Percentiles rank a stretch among this genome's conserved stretches.
phyloP scores from a whole-genome alignment of 2,888 invertebrate species.

The Imbricaverruca yamaguchii region DNA sequence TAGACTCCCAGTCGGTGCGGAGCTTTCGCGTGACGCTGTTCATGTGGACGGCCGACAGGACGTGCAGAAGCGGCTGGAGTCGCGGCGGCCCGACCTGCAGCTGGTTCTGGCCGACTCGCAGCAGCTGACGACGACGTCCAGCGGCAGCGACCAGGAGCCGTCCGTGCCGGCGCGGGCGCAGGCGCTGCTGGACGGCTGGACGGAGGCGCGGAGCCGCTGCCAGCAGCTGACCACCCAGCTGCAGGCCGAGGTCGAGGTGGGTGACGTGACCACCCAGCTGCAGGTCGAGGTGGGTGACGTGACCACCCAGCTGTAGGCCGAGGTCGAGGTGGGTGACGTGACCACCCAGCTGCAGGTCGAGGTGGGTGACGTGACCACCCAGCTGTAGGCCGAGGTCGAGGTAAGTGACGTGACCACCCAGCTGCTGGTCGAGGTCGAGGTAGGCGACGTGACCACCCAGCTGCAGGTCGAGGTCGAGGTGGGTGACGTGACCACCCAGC shows the following conservation, averaged over 20 bases:
- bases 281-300: slow-evolving; percentile 34
- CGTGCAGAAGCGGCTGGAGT: slow-evolving; percentile 41
- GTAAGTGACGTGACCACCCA: too few species aligned
- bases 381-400: too few species aligned
- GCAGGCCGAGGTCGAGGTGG: slow-evolving; percentile 63
- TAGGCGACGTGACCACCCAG: too few species aligned
- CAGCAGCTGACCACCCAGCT: slow-evolving; percentile 44
- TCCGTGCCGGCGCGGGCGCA: slow-evolving; percentile 58
- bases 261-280: neutral
- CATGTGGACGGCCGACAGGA: neutral
- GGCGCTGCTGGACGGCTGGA: slow-evolving; percentile 61
- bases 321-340: too few species aligned
- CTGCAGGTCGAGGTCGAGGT: too few species aligned
- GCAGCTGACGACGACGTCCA: slow-evolving; percentile 43
- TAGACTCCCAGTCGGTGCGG: too few species aligned
- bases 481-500: too few species aligned
- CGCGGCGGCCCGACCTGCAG: slow-evolving; percentile 67
- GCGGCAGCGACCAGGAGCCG: slow-evolving; percentile 36
- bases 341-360: too few species aligned
- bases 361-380: too few species aligned
- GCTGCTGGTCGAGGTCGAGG: too few species aligned
- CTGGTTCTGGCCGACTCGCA: slow-evolving; percentile 59
- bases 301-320: too few species aligned
- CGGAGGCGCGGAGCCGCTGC: slow-evolving; percentile 50
- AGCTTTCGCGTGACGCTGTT: too few species aligned